Evolutionary conservation across 2,888 invertebrate genomes (phyloP).

Genomic region (Ditula angustiorana): DNA sequence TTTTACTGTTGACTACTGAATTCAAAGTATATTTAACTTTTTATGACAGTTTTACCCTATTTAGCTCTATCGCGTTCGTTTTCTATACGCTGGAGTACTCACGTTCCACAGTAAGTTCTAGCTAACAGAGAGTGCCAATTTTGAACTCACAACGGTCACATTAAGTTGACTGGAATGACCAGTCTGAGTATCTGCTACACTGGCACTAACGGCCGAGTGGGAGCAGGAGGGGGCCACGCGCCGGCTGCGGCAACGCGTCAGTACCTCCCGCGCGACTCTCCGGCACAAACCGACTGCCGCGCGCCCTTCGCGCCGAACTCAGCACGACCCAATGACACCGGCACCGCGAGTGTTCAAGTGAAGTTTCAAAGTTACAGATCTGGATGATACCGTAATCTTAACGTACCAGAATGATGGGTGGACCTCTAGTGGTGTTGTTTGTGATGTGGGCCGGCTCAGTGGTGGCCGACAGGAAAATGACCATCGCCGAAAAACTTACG

Average conservation of each 20-base stretch:
- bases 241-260: slow-evolving; percentile 62
- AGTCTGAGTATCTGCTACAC: slow-evolving; percentile 51
- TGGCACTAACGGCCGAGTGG: slow-evolving; percentile 52
- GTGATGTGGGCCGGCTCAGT: slow-evolving; percentile 68
- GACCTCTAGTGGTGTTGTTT: slow-evolving; percentile 71
- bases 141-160: slow-evolving; percentile 66
- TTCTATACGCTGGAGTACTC: slow-evolving; percentile 1
- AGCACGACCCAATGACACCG: slow-evolving; percentile 45
- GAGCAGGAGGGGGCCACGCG: slow-evolving; percentile 62
- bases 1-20: neutral
- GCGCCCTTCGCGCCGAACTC: slow-evolving; percentile 63
- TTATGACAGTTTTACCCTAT: neutral
- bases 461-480: slow-evolving; percentile 73
- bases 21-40: neutral
- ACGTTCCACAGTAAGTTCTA: slow-evolving; percentile 10
- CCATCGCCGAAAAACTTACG: slow-evolving; percentile 87
- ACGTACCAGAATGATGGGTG: slow-evolving; percentile 54
- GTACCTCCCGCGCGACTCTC: slow-evolving; percentile 61
- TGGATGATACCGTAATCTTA: slow-evolving; percentile 57
- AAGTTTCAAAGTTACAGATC: slow-evolving; percentile 55
- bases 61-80: neutral
- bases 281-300: slow-evolving; percentile 70
- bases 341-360: slow-evolving; percentile 70
- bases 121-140: slow-evolving; percentile 44
- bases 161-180: slow-evolving; percentile 62